phyloP scores from a whole-genome alignment of 1,140 invertebrate genomes.

The Musca domestica region DNA sequence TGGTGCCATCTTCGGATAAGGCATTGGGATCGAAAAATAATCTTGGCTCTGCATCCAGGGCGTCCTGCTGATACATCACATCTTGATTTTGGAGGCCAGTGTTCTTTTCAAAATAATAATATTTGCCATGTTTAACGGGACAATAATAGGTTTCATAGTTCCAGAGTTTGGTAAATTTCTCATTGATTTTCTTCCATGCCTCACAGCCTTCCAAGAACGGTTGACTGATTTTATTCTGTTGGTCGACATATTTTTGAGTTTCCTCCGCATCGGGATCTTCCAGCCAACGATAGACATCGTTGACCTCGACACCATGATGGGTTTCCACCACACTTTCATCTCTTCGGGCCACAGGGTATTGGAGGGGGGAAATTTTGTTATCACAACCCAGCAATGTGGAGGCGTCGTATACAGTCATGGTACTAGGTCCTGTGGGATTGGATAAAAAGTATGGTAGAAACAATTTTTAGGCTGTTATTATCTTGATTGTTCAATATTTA shows the following conservation, averaged over 20 bases:
- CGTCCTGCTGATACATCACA: constrained; percentile 89
- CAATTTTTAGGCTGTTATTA: too few species aligned
- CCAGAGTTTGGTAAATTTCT: constrained; percentile 85
- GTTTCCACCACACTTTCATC: constrained; percentile 77
- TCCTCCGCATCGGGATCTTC: constrained; percentile 93
- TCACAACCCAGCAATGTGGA: too few species aligned
- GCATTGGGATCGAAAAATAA: constrained; percentile 96
- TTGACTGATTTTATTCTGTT: constrained; percentile 84
- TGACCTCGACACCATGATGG: constrained; percentile 78
- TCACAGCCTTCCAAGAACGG: constrained; percentile 81
- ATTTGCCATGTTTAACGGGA: constrained; percentile 76
- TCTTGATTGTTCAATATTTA: too few species aligned
- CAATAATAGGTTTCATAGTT: constrained; percentile 94
- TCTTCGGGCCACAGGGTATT: constrained; percentile 74
- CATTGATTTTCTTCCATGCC: constrained; percentile 69
- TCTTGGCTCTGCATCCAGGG: constrained; percentile 71
- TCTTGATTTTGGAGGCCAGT: constrained; percentile 96
- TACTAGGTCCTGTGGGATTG: too few species aligned
- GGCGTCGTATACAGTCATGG: too few species aligned
- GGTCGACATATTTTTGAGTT: constrained; percentile 88
- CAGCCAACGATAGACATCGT: constrained; percentile 94
- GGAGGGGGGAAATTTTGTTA: background rate
- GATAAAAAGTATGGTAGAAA: too few species aligned
- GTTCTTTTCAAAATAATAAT: constrained; percentile 93
- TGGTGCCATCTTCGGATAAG: constrained; percentile 89